Base-by-base conservation (phyloP, 1,140 invertebrate genomes). In the Parasteatoda tepidariorum region DNA sequence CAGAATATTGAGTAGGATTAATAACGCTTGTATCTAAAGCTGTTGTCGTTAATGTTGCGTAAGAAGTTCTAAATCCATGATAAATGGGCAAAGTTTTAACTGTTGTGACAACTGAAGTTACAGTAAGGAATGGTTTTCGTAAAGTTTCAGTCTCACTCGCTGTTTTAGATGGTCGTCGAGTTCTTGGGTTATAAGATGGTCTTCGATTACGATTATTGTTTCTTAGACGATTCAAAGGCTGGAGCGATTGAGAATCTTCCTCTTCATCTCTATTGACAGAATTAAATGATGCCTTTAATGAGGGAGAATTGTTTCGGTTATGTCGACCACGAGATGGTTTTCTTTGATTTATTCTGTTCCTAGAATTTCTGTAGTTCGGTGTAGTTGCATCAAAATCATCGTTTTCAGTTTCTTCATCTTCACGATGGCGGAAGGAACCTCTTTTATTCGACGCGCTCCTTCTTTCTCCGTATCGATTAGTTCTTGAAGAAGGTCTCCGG, bases 41-140 rank as follows among this genome's bases (percentile, higher is more conserved):
- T 24, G 87, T 87, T 13, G 87, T 87, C 11, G 86, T 87, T 11
- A 87, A 70, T 34, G 86, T 87, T 18, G 87, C 87, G 34, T 85
- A 86, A 7, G 86, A 87, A 13, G 87, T 87, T 67, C 81, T 66
- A 71, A 87, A 87, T 13, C 87, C 87, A 62, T 87, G 87, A 55
- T 86, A 86, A 15, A 87, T 87, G 22, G 87, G 86, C 5, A 87
- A 38, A 3, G 86, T 87, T 83, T 87, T 87, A 9, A 87, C 82
- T 6, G 86, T 87, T 28, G 86, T 85, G n/a, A 87, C 85, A 76
- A 87, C 82, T 24, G 86, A 86, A 28, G 86, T 87, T 18, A 87
- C 71, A 11, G 87, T 87, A 11, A 87, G 31, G 11, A 85, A 74
- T 59, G 86, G 67, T 70, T 87, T 87, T 24, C 55, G 70, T 38